A percentile compares a stretch with the other conserved stretches of the same genome.
These are phyloP conservation scores for Alectura lathami DNA, from an alignment of 2,113 vertebrate species.

Conservation along the genomic window DNA sequence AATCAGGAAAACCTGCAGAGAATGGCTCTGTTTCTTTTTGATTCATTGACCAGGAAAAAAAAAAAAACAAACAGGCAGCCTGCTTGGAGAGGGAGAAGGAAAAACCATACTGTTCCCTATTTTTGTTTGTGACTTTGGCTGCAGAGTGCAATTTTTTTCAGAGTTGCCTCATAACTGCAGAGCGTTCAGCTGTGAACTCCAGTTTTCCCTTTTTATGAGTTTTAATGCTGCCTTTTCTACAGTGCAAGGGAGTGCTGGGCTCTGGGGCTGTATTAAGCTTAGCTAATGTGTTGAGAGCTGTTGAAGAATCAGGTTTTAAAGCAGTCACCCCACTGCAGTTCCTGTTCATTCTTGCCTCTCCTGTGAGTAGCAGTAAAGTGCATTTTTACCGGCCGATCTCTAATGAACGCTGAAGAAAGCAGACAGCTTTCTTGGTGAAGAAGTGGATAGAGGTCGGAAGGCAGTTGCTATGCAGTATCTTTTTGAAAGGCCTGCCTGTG, in stretches of 20 bases:
- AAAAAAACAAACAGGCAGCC: too few relatives aligned
- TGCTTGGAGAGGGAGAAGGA: background rate
- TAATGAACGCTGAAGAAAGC: constrained; percentile 90
- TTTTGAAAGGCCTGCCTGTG: constrained; percentile 83
- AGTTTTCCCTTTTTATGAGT: background rate
- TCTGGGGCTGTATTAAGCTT: background rate
- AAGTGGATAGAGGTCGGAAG: constrained; percentile 90
- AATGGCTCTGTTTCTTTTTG: background rate
- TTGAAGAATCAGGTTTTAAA: background rate
- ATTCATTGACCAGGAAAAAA: background rate
- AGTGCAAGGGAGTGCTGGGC: background rate
- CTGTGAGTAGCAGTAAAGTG: background rate
- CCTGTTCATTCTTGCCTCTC: background rate
- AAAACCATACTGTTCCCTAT: background rate
- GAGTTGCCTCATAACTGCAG: background rate
- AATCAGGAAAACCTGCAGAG: background rate
- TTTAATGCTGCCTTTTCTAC: background rate
- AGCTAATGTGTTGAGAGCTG: background rate
- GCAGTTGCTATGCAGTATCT: constrained; percentile 90
- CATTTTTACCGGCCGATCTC: constrained; percentile 77
- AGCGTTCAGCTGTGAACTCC: background rate
- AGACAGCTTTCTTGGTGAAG: constrained; percentile 90
- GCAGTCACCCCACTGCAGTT: too few relatives aligned
- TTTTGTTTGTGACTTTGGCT: background rate
- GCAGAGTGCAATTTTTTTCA: background rate